Evolutionary conservation across 2,113 vertebrate species (phyloP), one percentile per base, ranked within the genome.

Genomic region (Oxyruncus cristatus): DNA sequence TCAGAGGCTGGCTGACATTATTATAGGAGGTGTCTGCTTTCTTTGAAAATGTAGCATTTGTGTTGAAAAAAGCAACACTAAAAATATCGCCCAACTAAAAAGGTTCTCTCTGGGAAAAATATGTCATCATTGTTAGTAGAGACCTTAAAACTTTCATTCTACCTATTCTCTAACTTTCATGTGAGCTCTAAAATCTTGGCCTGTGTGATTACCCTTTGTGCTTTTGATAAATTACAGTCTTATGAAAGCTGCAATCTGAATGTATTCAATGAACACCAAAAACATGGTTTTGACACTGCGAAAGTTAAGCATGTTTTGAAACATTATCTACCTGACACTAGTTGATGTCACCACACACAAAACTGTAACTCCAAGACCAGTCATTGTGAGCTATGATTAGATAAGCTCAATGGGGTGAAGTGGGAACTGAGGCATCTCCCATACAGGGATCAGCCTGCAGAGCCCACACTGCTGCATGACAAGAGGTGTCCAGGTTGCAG

Each of bases 381-480:
- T 47, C 8, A 11, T 41, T 47, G 21, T 18, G 23, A 46, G 4
- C 52, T 88, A 14, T 33, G 30, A 44, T 35, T 1, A 5, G 27
- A 16, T 30, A 1, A 46, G 8, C 67, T 49, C 4, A 21, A 4
- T 46, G 52, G 32, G 12, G 46, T n/a, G 24, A 44, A 66, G 2
- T 0, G 7, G 41, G 61, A 93, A 5, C 47, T 1, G 0, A 68
- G 59, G 33, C 2, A 1, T 83, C n/a, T 68, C 86, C 52, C 9
- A 2, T 20, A 18, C 11, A 52, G 21, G 26, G 20, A 17, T 41
- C 46, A 76, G 17, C 78, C 24, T 0, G n/a, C 63, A 92, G 68
- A 73, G 28, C 37, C 30, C 63, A 32, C 0, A 0, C 49, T 44
- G 68, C 58, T 2, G 0, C 9, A 2, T 24, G 17, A 41, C 3